Conservation (phyloP, 2,797 vertebrate genomes). For the Sus cebifrons region DNA sequence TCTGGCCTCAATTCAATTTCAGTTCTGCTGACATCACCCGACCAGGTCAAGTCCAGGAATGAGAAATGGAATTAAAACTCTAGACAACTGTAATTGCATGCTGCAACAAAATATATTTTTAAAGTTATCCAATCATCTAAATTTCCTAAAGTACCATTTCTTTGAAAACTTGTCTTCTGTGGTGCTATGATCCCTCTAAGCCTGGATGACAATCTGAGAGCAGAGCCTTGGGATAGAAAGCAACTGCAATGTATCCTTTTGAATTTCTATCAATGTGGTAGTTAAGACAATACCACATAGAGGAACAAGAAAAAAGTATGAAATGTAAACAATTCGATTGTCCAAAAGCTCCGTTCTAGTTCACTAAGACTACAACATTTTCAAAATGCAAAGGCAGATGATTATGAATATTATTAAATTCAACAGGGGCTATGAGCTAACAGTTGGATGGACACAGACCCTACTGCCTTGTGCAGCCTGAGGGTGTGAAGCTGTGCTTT, state of each 20-base stretch:
- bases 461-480: not conserved
- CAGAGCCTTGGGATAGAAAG: not conserved
- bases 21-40: not conserved
- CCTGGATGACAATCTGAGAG: not conserved
- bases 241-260: not conserved
- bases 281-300: not conserved
- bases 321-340: not conserved
- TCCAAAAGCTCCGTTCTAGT: conserved; percentile 41
- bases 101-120: not conserved
- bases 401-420: not conserved
- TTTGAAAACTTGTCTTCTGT: not conserved
- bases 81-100: not conserved
- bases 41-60: not conserved
- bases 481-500: not conserved
- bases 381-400: conserved; percentile 12
- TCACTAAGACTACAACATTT: conserved; percentile 30
- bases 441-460: not conserved
- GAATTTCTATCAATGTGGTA: not conserved
- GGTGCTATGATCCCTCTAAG: not conserved
- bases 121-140: too few species aligned
- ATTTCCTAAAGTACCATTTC: not conserved
- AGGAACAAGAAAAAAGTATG: not conserved
- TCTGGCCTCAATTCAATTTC: not conserved
- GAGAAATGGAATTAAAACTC: not conserved
- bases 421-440: not conserved